Conservation (phyloP, 2,888 invertebrate genomes). For the Pelosia muscerda region DNA sequence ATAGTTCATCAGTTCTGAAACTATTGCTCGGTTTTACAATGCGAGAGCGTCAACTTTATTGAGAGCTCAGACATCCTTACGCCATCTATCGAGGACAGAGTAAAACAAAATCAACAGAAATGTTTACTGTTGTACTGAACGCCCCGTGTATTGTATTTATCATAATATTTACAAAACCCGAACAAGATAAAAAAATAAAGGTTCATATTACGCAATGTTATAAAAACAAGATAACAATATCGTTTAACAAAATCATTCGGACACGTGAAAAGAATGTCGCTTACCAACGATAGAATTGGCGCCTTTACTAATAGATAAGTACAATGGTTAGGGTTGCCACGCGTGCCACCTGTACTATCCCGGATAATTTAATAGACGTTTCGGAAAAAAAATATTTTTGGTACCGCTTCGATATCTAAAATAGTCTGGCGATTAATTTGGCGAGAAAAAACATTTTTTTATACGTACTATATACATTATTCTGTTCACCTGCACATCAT, state of each 20-base stretch:
- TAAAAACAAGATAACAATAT: slow-evolving; percentile 9
- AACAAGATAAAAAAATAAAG: slow-evolving; percentile 2
- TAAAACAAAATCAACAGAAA: neutral
- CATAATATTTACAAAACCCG: neutral
- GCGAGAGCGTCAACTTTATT: too few species aligned
- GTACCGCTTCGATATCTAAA: too few species aligned
- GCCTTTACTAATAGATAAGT: slow-evolving; percentile 1
- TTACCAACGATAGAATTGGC: slow-evolving; percentile 20
- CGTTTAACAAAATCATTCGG: slow-evolving; percentile 10
- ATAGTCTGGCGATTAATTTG: too few species aligned
- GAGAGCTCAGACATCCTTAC: neutral
- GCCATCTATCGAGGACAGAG: neutral
- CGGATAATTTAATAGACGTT: too few species aligned
- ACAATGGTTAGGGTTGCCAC: too few species aligned
- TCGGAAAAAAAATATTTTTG: too few species aligned
- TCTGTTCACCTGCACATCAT: too few species aligned
- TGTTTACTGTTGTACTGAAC: neutral
- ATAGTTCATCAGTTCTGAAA: too few species aligned
- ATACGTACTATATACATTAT: too few species aligned
- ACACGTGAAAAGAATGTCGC: neutral
- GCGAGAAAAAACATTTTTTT: too few species aligned
- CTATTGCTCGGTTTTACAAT: too few species aligned
- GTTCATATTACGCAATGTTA: neutral
- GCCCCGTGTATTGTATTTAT: neutral
- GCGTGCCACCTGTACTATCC: too few species aligned